A percentile compares a stretch with the other conserved stretches of the same genome.
These are phyloP conservation scores for Meda fulgida DNA, from an alignment of 2,797 vertebrate genomes.

Conservation along the genomic window DNA sequence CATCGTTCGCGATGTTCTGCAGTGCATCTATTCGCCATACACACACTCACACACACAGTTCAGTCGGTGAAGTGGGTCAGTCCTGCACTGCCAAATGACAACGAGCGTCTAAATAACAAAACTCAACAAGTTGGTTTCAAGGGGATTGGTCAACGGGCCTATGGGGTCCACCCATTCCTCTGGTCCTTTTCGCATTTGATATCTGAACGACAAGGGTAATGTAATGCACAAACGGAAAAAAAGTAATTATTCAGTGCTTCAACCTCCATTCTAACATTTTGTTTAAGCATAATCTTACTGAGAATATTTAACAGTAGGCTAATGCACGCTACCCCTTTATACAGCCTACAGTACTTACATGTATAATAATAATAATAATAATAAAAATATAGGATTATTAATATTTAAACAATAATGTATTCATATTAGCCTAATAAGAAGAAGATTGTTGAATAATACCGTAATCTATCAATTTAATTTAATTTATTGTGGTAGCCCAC, in stretches of 20 bases:
- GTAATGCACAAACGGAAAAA: background rate
- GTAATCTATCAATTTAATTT: background rate
- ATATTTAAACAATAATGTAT: background rate
- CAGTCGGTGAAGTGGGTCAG: slow-evolving; percentile 20
- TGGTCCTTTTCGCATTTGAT: background rate
- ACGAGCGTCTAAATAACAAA: slow-evolving; percentile 53
- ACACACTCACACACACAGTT: background rate
- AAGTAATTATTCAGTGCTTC: background rate
- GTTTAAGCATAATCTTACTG: background rate
- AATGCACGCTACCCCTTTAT: background rate
- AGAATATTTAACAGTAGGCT: background rate
- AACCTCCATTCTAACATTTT: background rate
- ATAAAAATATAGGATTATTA: background rate
- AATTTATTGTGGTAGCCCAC: background rate
- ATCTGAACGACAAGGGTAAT: background rate
- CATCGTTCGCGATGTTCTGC: slow-evolving; percentile 60
- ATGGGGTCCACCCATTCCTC: slow-evolving; percentile 51
- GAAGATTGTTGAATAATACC: background rate
- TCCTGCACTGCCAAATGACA: slow-evolving; percentile 19
- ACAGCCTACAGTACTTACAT: background rate
- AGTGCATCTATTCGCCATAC: slow-evolving; percentile 17
- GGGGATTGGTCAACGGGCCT: slow-evolving; percentile 63
- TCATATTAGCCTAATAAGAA: too few species aligned
- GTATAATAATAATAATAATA: background rate
- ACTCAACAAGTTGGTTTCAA: slow-evolving; percentile 69